Conservation (phyloP, 2,888 invertebrate species). For the Dexiosoma caninum region DNA sequence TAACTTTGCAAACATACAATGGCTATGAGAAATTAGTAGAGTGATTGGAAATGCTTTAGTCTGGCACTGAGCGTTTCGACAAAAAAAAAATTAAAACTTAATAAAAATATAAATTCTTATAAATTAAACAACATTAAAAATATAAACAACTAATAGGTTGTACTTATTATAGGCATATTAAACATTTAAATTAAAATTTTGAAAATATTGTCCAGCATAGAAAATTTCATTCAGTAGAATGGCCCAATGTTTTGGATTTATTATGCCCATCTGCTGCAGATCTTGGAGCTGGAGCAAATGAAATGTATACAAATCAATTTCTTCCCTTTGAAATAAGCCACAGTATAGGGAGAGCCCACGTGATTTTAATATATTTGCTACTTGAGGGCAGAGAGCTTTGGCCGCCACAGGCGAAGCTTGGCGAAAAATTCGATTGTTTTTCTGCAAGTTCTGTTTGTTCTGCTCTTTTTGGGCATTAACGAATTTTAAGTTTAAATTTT, state of each 20-base stretch:
- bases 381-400: slow-evolving; percentile 30
- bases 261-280: slow-evolving; percentile 68
- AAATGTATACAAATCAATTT: slow-evolving; percentile 70
- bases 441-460: neutral
- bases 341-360: slow-evolving; percentile 67
- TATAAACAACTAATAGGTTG: neutral
- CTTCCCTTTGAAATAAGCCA: slow-evolving; percentile 69
- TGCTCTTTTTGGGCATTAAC: slow-evolving; percentile 3
- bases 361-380: slow-evolving; percentile 41
- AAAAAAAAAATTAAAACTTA: no score
- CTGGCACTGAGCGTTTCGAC: no score
- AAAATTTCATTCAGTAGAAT: slow-evolving; percentile 32
- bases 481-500: slow-evolving; percentile 9
- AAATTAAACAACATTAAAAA: neutral
- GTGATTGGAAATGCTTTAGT: no score
- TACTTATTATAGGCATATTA: neutral
- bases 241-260: slow-evolving; percentile 65
- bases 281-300: slow-evolving; percentile 68
- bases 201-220: slow-evolving; percentile 28
- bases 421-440: slow-evolving; percentile 14
- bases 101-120: neutral
- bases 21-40: no score
- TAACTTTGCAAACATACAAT: no score
- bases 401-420: slow-evolving; percentile 45
- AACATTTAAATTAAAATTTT: neutral